phyloP scores from a whole-genome alignment of 2,797 vertebrate genomes.

The Pagetopsis macropterus region DNA sequence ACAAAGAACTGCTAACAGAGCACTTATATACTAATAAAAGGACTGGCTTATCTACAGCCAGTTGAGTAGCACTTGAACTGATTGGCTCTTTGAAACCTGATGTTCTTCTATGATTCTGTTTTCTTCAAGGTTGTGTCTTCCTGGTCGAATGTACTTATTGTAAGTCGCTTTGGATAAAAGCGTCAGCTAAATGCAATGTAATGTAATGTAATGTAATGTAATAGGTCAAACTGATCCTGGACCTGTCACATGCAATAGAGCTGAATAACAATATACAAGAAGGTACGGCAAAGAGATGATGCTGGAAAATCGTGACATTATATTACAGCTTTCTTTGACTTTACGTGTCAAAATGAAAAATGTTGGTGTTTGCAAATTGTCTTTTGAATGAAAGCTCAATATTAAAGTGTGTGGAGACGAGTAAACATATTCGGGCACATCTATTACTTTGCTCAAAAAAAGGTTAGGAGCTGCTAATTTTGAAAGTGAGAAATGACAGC shows the following conservation, averaged over 20 bases:
- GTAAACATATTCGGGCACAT: not conserved
- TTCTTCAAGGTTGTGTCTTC: no score
- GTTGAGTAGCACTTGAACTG: no score
- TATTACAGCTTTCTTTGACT: not conserved
- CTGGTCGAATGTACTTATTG: no score
- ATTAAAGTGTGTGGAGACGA: not conserved
- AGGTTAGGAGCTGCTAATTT: not conserved
- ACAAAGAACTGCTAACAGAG: no score
- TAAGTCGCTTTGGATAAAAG: no score
- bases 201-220: no score
- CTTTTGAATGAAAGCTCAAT: not conserved
- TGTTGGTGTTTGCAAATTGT: not conserved
- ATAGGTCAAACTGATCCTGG: conserved; percentile 4
- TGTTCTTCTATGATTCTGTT: no score
- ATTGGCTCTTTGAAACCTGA: no score
- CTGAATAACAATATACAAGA: not conserved
- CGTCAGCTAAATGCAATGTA: no score
- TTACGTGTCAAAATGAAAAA: accelerated
- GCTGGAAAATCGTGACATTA: not conserved
- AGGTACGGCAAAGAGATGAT: no score
- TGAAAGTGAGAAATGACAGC: conserved; percentile 34
- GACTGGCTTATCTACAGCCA: no score
- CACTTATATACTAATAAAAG: no score
- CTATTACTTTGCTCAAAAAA: not conserved
- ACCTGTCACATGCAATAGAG: not conserved